Conservation (phyloP, 2,888 invertebrate species). For the Serrognathus titanus region DNA sequence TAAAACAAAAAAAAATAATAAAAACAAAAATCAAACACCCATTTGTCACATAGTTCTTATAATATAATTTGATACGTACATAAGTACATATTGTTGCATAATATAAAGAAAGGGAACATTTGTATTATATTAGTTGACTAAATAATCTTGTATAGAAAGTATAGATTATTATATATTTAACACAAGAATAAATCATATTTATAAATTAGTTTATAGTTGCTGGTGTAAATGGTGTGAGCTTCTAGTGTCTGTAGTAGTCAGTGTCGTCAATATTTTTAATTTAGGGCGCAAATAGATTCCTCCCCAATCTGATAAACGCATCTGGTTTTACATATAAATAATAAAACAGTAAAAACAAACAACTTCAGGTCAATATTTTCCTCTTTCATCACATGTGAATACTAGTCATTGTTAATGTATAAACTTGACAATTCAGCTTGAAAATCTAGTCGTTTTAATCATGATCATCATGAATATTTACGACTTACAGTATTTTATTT, state of each 20-base stretch:
- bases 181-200: constrained; percentile 45
- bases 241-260: constrained; percentile 34
- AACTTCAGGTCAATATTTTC: background rate
- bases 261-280: constrained; percentile 34
- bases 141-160: constrained; percentile 48
- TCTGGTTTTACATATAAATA: constrained; percentile 1
- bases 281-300: constrained; percentile 7
- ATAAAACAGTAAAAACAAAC: background rate
- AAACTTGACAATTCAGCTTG: background rate
- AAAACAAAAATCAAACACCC: constrained; percentile 19
- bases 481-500: background rate
- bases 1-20: constrained; percentile 9
- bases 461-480: background rate
- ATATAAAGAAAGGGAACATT: constrained; percentile 43
- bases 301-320: background rate
- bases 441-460: background rate
- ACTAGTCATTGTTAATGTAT: background rate
- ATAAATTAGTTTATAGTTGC: constrained; percentile 42
- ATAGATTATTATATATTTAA: constrained; percentile 46
- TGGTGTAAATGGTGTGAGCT: constrained; percentile 51
- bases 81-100: constrained; percentile 45
- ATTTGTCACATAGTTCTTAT: constrained; percentile 28
- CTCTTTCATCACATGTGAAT: background rate
- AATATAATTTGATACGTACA: constrained; percentile 43
- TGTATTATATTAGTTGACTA: constrained; percentile 40